Percentiles rank a stretch among this genome's conserved stretches.
phyloP scores from a whole-genome alignment of 2,113 vertebrate species.

The Climacteris rufus region DNA sequence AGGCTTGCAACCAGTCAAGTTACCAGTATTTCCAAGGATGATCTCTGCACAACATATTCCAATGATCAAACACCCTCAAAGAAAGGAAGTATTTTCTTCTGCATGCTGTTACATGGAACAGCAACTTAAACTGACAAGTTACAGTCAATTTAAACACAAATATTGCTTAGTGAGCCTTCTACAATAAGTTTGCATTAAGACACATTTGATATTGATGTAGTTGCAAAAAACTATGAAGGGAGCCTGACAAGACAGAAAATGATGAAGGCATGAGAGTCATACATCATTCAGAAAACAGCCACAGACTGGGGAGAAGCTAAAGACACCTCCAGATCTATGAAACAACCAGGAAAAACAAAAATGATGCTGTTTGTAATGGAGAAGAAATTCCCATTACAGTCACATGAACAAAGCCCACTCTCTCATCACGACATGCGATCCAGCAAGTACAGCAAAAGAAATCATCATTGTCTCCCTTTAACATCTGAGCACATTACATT shows the following conservation, averaged over 20 bases:
- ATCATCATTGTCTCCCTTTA: not conserved
- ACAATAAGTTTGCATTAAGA: not conserved
- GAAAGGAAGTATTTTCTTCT: not conserved
- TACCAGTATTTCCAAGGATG: not conserved
- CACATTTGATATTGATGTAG: accelerated
- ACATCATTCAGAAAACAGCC: not conserved
- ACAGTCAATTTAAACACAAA: not conserved
- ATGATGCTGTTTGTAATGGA: not conserved
- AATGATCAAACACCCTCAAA: not conserved
- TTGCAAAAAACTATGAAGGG: not conserved
- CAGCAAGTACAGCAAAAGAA: not conserved
- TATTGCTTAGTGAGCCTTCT: not conserved
- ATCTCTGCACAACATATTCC: not conserved
- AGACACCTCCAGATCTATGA: not conserved
- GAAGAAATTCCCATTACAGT: not conserved
- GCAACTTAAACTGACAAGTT: not conserved
- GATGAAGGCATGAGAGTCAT: not conserved
- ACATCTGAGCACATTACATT: not conserved
- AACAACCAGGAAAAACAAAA: not conserved
- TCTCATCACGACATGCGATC: not conserved
- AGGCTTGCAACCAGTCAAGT: not conserved
- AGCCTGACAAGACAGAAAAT: not conserved
- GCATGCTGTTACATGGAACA: not conserved
- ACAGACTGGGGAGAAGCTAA: not conserved
- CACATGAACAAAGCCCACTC: not conserved